These are phyloP conservation scores for Alcedo atthis DNA, from an alignment of 2,797 vertebrate genomes.

Conservation along the genomic window DNA sequence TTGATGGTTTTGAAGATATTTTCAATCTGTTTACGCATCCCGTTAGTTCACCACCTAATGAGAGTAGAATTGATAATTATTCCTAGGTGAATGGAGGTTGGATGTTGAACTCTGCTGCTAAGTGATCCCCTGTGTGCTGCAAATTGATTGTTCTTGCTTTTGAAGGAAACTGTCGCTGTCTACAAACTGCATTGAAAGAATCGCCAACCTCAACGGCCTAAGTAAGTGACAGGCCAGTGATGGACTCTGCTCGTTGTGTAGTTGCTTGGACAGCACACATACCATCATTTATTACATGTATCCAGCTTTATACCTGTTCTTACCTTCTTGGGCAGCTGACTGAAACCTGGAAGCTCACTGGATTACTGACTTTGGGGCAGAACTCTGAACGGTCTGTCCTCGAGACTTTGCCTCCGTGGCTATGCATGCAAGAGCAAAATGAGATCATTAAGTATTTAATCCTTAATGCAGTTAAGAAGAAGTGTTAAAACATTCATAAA, in stretches of 20 bases:
- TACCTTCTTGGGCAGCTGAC: not conserved
- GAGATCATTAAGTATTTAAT: not conserved
- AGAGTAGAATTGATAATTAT: not conserved
- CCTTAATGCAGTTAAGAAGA: not conserved
- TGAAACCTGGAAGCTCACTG: not conserved
- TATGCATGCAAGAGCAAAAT: not conserved
- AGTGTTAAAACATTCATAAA: not conserved
- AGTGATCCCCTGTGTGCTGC: slow-evolving; percentile 7
- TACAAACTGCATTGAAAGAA: slow-evolving; percentile 98
- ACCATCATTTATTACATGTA: not conserved
- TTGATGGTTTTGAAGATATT: not conserved
- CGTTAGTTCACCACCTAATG: not conserved
- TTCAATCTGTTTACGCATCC: not conserved
- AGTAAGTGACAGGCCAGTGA: slow-evolving; percentile 85
- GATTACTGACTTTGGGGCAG: not conserved
- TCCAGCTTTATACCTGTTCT: not conserved
- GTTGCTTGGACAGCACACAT: not conserved
- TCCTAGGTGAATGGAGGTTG: not conserved
- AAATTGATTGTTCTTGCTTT: slow-evolving; percentile 70
- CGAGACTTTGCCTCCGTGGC: not conserved
- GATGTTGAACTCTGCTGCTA: not conserved
- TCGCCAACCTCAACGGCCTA: slow-evolving; percentile 91
- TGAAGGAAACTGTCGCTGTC: slow-evolving; percentile 93
- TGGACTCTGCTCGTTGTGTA: slow-evolving; percentile 15
- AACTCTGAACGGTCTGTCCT: not conserved